Conservation (phyloP, 2,888 invertebrate genomes). For the Clitarchus hookeri region DNA sequence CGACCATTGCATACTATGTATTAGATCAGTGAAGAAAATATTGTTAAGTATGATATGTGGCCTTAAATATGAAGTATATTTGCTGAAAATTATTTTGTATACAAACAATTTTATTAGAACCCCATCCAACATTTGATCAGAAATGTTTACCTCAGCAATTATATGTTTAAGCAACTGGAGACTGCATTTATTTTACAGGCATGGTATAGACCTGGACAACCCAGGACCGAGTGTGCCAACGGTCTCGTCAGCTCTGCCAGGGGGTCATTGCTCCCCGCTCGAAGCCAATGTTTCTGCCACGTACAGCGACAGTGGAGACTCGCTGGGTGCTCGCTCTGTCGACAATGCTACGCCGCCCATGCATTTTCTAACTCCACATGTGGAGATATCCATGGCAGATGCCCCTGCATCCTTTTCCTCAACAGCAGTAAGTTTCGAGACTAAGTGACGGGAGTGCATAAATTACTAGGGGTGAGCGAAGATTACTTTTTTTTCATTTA, state of each 20-base stretch:
- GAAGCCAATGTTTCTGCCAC: slow-evolving; percentile 69
- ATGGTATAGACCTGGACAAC: slow-evolving; percentile 88
- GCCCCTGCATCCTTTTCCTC: slow-evolving; percentile 70
- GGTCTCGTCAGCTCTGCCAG: slow-evolving; percentile 38
- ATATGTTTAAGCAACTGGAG: too few species aligned
- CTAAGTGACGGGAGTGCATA: too few species aligned
- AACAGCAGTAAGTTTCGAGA: slow-evolving; percentile 50
- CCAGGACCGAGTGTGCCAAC: slow-evolving; percentile 65
- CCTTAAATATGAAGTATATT: too few species aligned
- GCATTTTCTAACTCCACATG: slow-evolving; percentile 90
- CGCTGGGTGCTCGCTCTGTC: slow-evolving; percentile 76
- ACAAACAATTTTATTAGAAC: too few species aligned
- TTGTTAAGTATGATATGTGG: too few species aligned
- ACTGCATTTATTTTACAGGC: slow-evolving; percentile 57
- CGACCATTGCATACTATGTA: too few species aligned
- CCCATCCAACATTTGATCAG: too few species aligned
- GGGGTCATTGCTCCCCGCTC: slow-evolving; percentile 56
- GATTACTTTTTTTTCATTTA: too few species aligned
- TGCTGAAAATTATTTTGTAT: too few species aligned
- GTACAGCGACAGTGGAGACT: slow-evolving; percentile 83
- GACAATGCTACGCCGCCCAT: slow-evolving; percentile 88
- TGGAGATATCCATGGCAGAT: slow-evolving; percentile 88
- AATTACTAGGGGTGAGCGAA: neutral
- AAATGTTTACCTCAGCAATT: too few species aligned
- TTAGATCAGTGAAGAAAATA: too few species aligned